Conservation (phyloP, 2,797 vertebrate genomes). For the Acrocephalus scirpaceus region DNA sequence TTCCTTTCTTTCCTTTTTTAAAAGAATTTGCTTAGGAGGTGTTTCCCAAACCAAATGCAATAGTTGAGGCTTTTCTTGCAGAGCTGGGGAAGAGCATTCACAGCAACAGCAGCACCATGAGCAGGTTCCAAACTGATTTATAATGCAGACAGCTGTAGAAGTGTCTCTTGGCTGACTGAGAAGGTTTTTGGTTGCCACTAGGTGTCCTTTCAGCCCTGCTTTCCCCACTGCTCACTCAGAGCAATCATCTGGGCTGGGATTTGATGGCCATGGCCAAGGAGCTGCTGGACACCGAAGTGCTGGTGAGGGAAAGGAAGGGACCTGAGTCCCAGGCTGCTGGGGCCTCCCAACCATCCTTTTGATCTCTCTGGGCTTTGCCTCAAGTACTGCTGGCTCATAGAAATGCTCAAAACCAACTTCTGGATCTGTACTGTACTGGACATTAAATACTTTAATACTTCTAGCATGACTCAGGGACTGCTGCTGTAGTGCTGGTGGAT, state of each 20-base stretch:
- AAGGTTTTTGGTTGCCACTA: conserved; percentile 26
- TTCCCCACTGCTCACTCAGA: background rate
- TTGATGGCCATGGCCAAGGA: background rate
- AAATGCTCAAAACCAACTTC: background rate
- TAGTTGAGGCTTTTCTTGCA: background rate
- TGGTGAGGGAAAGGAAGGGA: background rate
- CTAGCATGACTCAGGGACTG: rapidly evolving
- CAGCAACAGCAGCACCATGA: rapidly evolving
- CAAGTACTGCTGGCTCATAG: rapidly evolving
- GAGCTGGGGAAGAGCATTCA: background rate
- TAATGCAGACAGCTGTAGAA: rapidly evolving
- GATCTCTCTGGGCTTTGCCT: background rate
- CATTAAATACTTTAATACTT: background rate
- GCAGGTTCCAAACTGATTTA: background rate
- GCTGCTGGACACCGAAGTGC: background rate
- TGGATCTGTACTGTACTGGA: background rate
- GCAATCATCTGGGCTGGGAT: background rate
- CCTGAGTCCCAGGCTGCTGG: background rate
- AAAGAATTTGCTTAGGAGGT: background rate
- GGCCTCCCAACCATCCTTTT: background rate
- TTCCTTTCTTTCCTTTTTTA: rapidly evolving
- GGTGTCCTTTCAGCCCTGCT: conserved; percentile 62
- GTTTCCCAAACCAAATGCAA: background rate
- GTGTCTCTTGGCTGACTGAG: background rate
- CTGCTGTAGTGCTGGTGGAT: background rate